Evolutionary conservation across 1,140 invertebrate species (phyloP), one percentile per base, ranked within the genome.

Genomic region (Pachyrhynchus sulphureomaculatus): DNA sequence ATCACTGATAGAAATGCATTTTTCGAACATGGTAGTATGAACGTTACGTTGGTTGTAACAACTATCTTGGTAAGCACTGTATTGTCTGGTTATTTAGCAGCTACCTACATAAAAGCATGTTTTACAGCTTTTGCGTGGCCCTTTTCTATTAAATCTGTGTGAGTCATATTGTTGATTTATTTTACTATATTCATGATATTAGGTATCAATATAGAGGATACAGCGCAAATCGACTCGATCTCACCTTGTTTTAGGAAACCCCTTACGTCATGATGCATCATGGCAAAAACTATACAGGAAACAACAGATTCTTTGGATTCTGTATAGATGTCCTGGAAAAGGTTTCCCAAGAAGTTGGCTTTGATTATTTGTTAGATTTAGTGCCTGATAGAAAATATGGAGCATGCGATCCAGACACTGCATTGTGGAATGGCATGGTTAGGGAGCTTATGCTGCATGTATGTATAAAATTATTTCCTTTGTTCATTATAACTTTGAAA

Each of bases 41-140:
- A 97, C 78, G 92, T 94, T 44, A 96, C 93, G 0, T 81, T 98
- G 2, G 83, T 86, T 49, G 89, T 92, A 15, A 94, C 95, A 68
- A 96, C 94, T 10, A 88, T 93, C 75, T 84, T 92, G 82, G 93
- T 95, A 79, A 78, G 77, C 68, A 29, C 2, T 29, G 5, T 29
- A 29, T 29, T 3, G n/a, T n/a, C n/a, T n/a, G n/a, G n/a, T n/a
- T n/a, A n/a, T n/a, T n/a, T n/a, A n/a, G n/a, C n/a, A n/a, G n/a
- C n/a, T n/a, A n/a, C n/a, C n/a, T n/a, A n/a, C n/a, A 29, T 29
- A 29, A 2, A 29, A 29, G 26, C 26, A 29, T 29, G 26, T 29
- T 29, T 29, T 29, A 29, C 8, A n/a, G 24, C 12, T 29, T 29
- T 29, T 29, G 26, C 17, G 6, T 39, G 36, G n/a, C 17, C 13